Evolutionary conservation across 2,113 vertebrate genomes (phyloP), one percentile per base, ranked within the genome.

Genomic region (Chiloscyllium plagiosum): DNA sequence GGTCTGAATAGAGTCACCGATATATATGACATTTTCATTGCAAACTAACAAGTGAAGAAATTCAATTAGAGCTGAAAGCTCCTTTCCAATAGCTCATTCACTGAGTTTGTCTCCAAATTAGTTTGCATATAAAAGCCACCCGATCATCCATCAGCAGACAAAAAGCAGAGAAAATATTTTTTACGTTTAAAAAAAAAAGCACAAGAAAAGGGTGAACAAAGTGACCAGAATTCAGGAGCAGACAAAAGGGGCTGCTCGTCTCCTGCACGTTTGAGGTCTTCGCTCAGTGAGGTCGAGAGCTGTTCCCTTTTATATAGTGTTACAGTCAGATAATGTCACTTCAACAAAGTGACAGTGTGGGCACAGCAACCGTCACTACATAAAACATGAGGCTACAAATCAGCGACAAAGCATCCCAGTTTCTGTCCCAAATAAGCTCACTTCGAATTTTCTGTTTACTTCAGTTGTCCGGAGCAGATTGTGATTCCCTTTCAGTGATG

Each of bases 11-110:
- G 96, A 95, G 95, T 72, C 83, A 96, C 20, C 96, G 89, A 97
- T 95, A 96, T 96, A 97, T 96, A 96, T 96, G 96, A 97, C 97
- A 97, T 97, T 98, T 98, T 98, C 97, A 98, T 98, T 97, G 97
- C 97, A 5, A 97, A 96, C 97, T 97, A 98, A 97, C 97, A 98
- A 98, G 98, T 97, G 97, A 96, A 97, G 97, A 98, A 98, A 98
- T 97, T 97, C 97, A 97, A 97, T 97, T 97, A 97, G 96, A 96
- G 96, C 96, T 97, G 97, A 97, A 97, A 97, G 96, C 90, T 96
- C 26, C 96, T 96, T 96, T 96, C 50, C 42, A 96, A 96, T 96
- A 96, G 96, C 96, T 96, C 95, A 96, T 96, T 96, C 96, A 70
- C 29, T 70, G 72, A 50, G 69, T 95, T 95, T 95, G 94, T 72